phyloP scores from a whole-genome alignment of 2,797 vertebrate genomes.

The Hoplostethus atlanticus region DNA sequence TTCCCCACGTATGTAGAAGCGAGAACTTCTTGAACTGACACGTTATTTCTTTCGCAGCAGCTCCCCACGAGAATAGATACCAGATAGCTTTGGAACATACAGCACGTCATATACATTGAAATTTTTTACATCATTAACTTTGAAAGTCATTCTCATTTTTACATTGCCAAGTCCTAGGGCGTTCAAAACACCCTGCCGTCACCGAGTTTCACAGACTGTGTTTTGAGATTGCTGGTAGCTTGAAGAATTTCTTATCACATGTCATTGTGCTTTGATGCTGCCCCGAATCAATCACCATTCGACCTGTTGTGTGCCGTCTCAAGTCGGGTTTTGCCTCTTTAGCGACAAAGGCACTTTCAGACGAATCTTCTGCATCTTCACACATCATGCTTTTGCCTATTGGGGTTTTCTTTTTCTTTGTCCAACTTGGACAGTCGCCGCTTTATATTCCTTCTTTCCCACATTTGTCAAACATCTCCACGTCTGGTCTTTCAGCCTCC shows the following conservation, averaged over 20 bases:
- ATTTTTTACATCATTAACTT: conserved; percentile 36
- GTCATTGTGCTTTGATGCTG: conserved; percentile 65
- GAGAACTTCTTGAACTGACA: conserved; percentile 49
- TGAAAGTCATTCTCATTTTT: conserved; percentile 45
- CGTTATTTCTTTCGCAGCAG: conserved; percentile 46
- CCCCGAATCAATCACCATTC: conserved; percentile 51
- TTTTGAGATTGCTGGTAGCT: conserved; percentile 33
- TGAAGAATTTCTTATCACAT: conserved; percentile 26
- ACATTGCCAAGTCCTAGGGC: conserved; percentile 26
- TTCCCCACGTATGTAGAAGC: conserved; percentile 50
- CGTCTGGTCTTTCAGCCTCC: conserved; percentile 3
- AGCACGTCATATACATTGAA: conserved; percentile 58
- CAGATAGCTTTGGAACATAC: conserved; percentile 65
- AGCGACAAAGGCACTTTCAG: conserved; percentile 29
- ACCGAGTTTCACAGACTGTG: conserved; percentile 50
- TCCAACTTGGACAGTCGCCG: conserved; percentile 34
- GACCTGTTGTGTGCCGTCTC: neutral
- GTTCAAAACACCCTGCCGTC: conserved; percentile 45
- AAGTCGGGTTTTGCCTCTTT: conserved; percentile 12
- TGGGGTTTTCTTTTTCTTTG: conserved; percentile 12
- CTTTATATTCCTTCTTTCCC: conserved; percentile 51
- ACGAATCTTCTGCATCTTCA: no score
- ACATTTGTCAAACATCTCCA: conserved; percentile 47
- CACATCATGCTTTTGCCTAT: conserved; percentile 34
- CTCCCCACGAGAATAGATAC: conserved; percentile 66